phyloP scores from a whole-genome alignment of 2,113 vertebrate species.

The Salvelinus alpinus region DNA sequence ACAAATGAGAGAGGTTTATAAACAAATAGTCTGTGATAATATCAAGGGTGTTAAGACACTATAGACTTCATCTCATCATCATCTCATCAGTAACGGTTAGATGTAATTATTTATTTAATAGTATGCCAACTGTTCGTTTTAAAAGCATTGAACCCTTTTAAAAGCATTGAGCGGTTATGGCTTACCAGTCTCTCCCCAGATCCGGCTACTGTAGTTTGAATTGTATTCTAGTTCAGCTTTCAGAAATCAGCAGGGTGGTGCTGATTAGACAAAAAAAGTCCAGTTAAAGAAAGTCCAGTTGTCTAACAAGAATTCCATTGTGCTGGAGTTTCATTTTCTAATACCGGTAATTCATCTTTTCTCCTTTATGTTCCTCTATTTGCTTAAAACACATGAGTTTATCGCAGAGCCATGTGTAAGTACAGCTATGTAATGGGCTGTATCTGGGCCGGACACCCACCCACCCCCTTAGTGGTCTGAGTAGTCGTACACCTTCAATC shows the following conservation, averaged over 20 bases:
- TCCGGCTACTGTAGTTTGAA: neutral
- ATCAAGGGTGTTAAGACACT: neutral
- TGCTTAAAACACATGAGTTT: neutral
- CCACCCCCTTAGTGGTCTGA: neutral
- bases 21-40: neutral
- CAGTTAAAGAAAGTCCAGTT: too few relatives aligned
- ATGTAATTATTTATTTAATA: neutral
- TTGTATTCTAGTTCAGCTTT: neutral
- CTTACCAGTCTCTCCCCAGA: too few relatives aligned
- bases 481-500: neutral
- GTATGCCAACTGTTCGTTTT: too few relatives aligned
- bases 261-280: too few relatives aligned
- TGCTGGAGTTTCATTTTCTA: too few relatives aligned
- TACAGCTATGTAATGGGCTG: neutral
- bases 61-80: neutral
- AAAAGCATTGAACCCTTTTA: neutral
- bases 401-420: constrained; percentile 16
- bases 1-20: neutral
- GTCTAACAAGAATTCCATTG: too few relatives aligned
- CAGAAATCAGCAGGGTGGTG: too few relatives aligned
- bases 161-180: neutral
- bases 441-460: neutral
- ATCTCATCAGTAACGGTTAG: neutral
- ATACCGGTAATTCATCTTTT: too few relatives aligned
- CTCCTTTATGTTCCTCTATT: too few relatives aligned